Conservation (phyloP, 2,113 vertebrate species). For the Atherinomorus stipes region DNA sequence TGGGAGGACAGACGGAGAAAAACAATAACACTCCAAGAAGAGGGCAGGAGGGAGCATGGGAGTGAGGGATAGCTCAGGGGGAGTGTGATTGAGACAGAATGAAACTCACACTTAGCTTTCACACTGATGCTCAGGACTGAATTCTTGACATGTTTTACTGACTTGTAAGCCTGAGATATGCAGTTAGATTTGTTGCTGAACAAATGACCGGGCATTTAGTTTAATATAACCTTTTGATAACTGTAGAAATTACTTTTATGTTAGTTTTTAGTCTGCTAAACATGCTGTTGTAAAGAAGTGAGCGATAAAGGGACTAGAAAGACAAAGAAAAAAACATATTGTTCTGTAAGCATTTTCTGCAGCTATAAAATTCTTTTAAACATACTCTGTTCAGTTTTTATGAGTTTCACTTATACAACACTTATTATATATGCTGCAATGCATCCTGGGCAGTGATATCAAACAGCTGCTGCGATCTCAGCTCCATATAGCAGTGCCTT, state of each 20-base stretch:
- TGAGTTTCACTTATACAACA: no score
- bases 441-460: no score
- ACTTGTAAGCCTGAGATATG: conserved; percentile 54
- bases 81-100: conserved; percentile 47
- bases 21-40: conserved; percentile 66
- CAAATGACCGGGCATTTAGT: conserved; percentile 28
- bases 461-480: no score
- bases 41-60: conserved; percentile 29
- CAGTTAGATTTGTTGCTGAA: conserved; percentile 39
- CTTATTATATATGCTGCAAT: no score
- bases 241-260: neutral
- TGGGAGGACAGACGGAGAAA: conserved; percentile 47
- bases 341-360: no score
- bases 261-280: neutral
- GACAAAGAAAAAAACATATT: no score
- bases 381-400: no score
- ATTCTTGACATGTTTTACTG: conserved; percentile 48
- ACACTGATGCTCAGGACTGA: conserved; percentile 54
- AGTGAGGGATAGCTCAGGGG: conserved; percentile 50
- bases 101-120: conserved; percentile 52
- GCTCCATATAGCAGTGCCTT: no score
- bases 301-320: no score
- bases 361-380: no score
- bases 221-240: conserved; percentile 44
- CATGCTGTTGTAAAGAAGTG: no score